Conservation (phyloP, 2,888 invertebrate genomes). For the Mayetiola destructor region DNA sequence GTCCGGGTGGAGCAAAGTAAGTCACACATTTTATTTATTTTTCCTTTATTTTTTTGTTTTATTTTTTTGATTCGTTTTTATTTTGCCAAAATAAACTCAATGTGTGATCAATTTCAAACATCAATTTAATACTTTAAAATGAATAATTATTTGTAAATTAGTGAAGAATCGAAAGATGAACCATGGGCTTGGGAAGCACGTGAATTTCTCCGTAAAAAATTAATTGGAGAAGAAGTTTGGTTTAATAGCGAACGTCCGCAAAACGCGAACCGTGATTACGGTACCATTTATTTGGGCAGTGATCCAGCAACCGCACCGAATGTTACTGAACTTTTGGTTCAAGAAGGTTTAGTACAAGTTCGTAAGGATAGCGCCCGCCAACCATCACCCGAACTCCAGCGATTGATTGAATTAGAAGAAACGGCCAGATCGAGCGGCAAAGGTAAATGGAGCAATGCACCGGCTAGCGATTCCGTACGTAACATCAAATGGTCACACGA, state of each 20-base stretch:
- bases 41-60: neutral
- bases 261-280: conserved; percentile 76
- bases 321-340: conserved; percentile 71
- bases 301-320: conserved; percentile 69
- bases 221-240: conserved; percentile 79
- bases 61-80: neutral
- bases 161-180: conserved; percentile 66
- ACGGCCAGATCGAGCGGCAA: conserved; percentile 74
- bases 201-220: conserved; percentile 81
- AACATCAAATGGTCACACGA: conserved; percentile 83
- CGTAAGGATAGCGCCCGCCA: conserved; percentile 46
- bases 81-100: neutral
- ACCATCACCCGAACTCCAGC: conserved; percentile 48
- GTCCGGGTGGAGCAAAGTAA: conserved; percentile 43
- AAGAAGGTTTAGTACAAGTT: conserved; percentile 80
- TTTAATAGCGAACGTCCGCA: conserved; percentile 75
- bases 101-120: neutral
- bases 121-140: neutral
- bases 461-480: conserved; percentile 54
- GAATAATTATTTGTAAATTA: conserved; percentile 21
- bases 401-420: conserved; percentile 75
- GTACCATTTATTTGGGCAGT: conserved; percentile 70
- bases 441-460: conserved; percentile 56
- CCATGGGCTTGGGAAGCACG: conserved; percentile 97
- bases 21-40: conserved; percentile 21